Base-by-base conservation (phyloP, 2,888 invertebrate genomes). In the Myathropa florea region DNA sequence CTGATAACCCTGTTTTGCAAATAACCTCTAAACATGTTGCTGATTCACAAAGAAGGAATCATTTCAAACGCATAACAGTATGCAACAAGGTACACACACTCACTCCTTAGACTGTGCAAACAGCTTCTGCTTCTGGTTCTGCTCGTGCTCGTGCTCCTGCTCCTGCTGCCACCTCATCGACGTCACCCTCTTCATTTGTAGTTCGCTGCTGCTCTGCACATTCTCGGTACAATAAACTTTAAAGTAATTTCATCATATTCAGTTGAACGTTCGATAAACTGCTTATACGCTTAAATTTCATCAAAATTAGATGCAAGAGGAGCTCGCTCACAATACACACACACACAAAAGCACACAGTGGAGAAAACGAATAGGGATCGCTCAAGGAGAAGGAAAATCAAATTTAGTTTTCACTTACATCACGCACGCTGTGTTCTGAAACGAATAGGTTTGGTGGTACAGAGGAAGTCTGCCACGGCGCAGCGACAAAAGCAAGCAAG, bases 211-310 rank as follows among this genome's bases (percentile, higher is more conserved):
- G 46, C 59, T 33, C 57, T 57, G 12, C 57, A 57, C 57, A 12
- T 57, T 26, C 10, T 75, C 39, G 55, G 26, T 26, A 70, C 75
- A 79, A 84, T 84, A 84, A 79, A 84, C 70, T 75, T 77, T 30
- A 78, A 81, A 82, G 68, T 72, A 70, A 81, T 85, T 85, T 57
- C 64, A 70, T 82, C 64, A 73, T 78, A 78, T 80, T 73, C 70
- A 73, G 81, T 85, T 85, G 81, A 85, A 85, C 26, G 81, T 81
- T 85, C 77, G 77, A 81, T 85, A 85, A 85, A 78, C 85, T 85
- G 73, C 85, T 81, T 85, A 85, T 73, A 71, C 60, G 77, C 68
- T 85, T 78, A 81, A 85, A 85, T 85, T 85, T 72, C 81, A 81
- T 85, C 77, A 81, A 85, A 85, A 85, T 85, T 78, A 85, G 81